Base-by-base conservation (phyloP, 2,797 vertebrate species). In the Xerus rutilus region DNA sequence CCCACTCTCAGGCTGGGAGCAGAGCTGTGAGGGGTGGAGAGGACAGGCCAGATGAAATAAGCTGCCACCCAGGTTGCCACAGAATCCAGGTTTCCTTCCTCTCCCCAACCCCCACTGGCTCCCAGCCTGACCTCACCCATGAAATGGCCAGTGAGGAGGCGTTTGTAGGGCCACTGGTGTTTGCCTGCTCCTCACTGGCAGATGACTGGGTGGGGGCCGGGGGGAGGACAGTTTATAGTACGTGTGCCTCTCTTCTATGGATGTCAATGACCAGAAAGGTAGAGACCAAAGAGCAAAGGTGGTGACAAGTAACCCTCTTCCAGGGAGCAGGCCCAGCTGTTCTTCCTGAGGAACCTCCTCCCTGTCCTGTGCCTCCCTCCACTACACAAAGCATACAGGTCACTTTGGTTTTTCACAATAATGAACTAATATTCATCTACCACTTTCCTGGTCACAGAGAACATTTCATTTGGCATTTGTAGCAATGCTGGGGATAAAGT, bases 191-290 rank as follows among this genome's bases (percentile, higher is more conserved):
- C 43, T 82, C 13, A 2, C 54, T 67, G 65, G 49, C 89, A 59
- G 69, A 28, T 57, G 86, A 69, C 73, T 39, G 39, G 39, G 39
- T 39, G 39, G 39, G 39, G 39, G 39, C 39, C 3, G 39, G 39
- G 7, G 11, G 35, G 25, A 25, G 74, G 43, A 52, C 79, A 43
- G 67, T 47, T 91, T 57, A 77, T 18, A 73, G 35, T 86, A n/a
- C 20, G 4, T 23, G 32, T 47, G 74, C 69, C 72, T 57, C 69
- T 32, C 30, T 76, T n/a, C 86, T 32, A 4, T 10, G 45, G 14
- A 5, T 88, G 35, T 89, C 39, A 86, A 81, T 45, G 81, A 90
- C 7, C n/a, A 72, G 59, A 79, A 62, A 94, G 62, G 25, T 25
- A 83, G 90, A 73, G 32, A 45, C 20, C 23, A 23, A 5, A 49